phyloP scores from a whole-genome alignment of 2,797 vertebrate genomes.

The Poecilia wingei region DNA sequence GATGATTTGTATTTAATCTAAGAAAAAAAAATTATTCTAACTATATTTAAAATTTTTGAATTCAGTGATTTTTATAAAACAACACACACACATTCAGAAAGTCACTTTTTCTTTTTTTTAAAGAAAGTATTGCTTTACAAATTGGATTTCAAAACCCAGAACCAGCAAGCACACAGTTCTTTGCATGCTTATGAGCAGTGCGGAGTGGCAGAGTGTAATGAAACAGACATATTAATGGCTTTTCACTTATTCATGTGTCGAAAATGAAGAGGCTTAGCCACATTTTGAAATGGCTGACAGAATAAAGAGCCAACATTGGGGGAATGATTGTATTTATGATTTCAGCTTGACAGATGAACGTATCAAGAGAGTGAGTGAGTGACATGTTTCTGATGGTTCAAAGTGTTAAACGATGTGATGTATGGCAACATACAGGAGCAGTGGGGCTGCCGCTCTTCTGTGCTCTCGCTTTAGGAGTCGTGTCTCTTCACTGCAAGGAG shows the following conservation, averaged over 20 bases:
- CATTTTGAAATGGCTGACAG: conserved; percentile 76
- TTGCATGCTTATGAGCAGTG: conserved; percentile 52
- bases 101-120: conserved; percentile 11
- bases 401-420: conserved; percentile 81
- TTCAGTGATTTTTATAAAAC: conserved; percentile 5
- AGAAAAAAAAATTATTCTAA: not conserved
- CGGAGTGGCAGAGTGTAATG: conserved; percentile 72
- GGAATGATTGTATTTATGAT: conserved; percentile 84
- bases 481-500: conserved; percentile 39
- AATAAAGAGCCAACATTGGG: conserved; percentile 80
- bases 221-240: conserved; percentile 83
- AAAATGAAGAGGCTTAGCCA: conserved; percentile 78
- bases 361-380: conserved; percentile 78
- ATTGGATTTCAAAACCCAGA: conserved; percentile 73
- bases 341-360: conserved; percentile 78
- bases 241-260: conserved; percentile 80
- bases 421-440: conserved; percentile 71
- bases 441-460: conserved; percentile 53
- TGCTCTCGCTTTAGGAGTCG: conserved; percentile 52
- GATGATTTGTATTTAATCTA: not conserved
- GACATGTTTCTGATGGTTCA: conserved; percentile 82
- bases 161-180: conserved; percentile 57
- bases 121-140: conserved; percentile 66
- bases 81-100: conserved; percentile 36
- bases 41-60: not conserved